These are phyloP conservation scores for Pachliopta kotzebuea DNA, from an alignment of 2,888 invertebrate species.

Conservation along the genomic window DNA sequence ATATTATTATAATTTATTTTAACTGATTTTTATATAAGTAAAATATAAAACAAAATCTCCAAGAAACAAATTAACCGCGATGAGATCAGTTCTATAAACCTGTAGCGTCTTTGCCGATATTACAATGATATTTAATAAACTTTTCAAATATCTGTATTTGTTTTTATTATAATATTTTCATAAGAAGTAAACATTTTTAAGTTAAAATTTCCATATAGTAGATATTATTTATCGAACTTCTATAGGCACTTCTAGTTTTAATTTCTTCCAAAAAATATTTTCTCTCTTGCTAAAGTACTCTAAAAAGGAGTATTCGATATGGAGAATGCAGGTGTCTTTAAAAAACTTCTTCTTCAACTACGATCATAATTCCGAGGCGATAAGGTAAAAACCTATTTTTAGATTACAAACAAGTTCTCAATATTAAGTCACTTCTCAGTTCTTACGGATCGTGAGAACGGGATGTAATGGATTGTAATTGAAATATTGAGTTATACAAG, in stretches of 20 bases:
- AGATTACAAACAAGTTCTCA: neutral
- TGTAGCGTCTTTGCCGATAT: neutral
- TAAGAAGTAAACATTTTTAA: neutral
- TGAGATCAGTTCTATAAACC: neutral
- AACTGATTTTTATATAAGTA: no score
- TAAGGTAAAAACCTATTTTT: slow-evolving; percentile 4
- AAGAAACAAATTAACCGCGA: neutral
- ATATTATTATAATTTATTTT: no score
- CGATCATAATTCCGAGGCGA: neutral
- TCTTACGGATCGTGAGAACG: neutral
- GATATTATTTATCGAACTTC: no score
- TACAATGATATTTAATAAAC: neutral
- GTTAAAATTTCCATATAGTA: no score
- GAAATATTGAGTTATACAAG: slow-evolving; percentile 1
- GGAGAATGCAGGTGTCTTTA: no score
- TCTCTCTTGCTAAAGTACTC: neutral
- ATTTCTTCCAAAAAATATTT: neutral
- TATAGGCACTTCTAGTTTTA: no score
- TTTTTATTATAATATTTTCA: neutral
- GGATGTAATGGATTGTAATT: neutral
- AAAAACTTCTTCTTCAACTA: neutral
- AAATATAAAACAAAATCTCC: neutral
- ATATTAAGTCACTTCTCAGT: neutral
- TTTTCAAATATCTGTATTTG: neutral
- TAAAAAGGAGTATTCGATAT: neutral